These are phyloP conservation scores for Cyanistes caeruleus DNA, from an alignment of 2,113 vertebrate species.

Conservation along the genomic window DNA sequence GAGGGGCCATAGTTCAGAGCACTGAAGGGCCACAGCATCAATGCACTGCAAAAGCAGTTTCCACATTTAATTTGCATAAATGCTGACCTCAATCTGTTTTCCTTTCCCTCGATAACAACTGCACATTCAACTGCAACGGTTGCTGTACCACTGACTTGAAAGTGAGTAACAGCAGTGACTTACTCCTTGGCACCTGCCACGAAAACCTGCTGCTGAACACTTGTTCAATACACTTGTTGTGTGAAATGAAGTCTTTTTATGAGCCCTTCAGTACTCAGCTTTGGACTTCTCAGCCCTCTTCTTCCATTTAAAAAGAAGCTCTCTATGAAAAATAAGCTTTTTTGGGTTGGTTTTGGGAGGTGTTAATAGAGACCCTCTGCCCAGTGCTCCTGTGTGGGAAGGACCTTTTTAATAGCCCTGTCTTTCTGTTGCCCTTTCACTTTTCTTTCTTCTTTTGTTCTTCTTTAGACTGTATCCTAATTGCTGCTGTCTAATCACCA, in stretches of 20 bases:
- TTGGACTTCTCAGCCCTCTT: conserved; percentile 2
- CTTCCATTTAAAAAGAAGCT: not conserved
- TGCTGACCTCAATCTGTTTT: not conserved
- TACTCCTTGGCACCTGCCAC: not conserved
- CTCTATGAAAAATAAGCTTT: not conserved
- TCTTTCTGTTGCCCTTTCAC: conserved; percentile 49
- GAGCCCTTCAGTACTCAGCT: conserved; percentile 50
- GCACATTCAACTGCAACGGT: not conserved
- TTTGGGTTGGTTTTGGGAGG: not conserved
- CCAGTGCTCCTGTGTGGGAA: conserved; percentile 66
- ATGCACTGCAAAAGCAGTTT: not conserved
- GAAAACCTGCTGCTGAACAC: not conserved
- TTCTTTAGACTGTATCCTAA: conserved; percentile 17
- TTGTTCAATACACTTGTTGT: not conserved
- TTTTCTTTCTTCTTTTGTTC: conserved; percentile 10
- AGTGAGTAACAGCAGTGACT: not conserved
- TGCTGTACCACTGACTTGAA: not conserved
- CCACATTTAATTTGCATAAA: not conserved
- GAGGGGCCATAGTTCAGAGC: not conserved
- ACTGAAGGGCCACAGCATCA: conserved; percentile 21
- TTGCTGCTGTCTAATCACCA: conserved; percentile 20
- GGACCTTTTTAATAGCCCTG: conserved; percentile 43
- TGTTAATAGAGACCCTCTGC: conserved; percentile 39
- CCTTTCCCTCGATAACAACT: not conserved
- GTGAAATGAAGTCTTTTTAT: not conserved